A percentile compares a stretch with the other conserved stretches of the same genome.
phyloP scores from a whole-genome alignment of 2,888 invertebrate genomes.

The Ommatoiulus sabulosus region DNA sequence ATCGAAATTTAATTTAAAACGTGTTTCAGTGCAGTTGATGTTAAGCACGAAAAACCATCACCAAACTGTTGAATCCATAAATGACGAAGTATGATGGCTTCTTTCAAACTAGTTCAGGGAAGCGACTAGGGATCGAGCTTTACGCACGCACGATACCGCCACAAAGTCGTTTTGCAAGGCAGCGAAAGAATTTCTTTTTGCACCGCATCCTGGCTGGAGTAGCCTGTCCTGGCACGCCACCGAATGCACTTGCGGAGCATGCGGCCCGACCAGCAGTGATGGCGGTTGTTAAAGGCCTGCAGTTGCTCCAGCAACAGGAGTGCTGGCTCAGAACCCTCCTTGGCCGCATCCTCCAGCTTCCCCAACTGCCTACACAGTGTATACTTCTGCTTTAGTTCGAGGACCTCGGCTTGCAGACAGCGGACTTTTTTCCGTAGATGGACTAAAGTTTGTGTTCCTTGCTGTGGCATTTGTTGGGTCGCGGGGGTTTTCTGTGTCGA shows the following conservation, averaged over 20 bases:
- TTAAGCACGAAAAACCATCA: no score
- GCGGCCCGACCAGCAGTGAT: neutral
- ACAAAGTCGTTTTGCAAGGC: slow-evolving; percentile 9
- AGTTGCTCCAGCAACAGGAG: slow-evolving; percentile 2
- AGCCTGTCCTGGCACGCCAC: neutral
- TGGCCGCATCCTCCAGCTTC: neutral
- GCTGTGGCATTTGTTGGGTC: neutral
- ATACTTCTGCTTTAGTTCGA: neutral
- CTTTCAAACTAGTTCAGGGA: no score
- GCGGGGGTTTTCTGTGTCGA: neutral
- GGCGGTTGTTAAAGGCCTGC: slow-evolving; percentile 9
- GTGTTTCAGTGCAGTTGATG: no score
- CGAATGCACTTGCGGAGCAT: neutral
- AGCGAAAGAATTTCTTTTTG: neutral
- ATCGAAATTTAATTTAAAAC: no score
- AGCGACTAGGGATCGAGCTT: neutral
- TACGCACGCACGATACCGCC: neutral
- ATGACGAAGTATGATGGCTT: no score
- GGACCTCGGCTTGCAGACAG: neutral
- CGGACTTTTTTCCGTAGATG: neutral
- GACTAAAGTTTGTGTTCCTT: neutral
- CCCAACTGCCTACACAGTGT: neutral
- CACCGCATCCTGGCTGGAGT: slow-evolving; percentile 5
- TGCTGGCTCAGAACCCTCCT: neutral
- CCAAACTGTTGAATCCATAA: no score